These are phyloP conservation scores for Drepana arcuata DNA, from an alignment of 1,140 invertebrate species.

Conservation along the genomic window DNA sequence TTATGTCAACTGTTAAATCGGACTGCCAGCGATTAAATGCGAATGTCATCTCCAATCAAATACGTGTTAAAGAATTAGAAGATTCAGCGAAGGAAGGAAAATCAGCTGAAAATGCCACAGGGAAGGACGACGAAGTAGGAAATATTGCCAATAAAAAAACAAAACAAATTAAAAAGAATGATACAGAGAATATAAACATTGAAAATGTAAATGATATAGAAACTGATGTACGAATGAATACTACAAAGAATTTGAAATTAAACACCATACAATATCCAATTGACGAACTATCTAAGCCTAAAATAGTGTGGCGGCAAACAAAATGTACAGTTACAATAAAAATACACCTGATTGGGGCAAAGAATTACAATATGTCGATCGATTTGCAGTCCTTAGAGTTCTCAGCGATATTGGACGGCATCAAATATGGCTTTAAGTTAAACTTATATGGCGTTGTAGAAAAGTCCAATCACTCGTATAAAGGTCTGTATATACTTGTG, in stretches of 20 bases:
- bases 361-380: conserved; percentile 36
- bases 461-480: conserved; percentile 31
- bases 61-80: no score
- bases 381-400: conserved; percentile 31
- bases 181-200: background rate
- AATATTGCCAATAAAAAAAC: no score
- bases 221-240: background rate
- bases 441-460: conserved; percentile 37
- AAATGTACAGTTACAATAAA: conserved; percentile 33
- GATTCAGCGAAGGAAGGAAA: no score
- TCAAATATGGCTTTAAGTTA: conserved; percentile 37
- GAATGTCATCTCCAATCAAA: no score
- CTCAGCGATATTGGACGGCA: conserved; percentile 20
- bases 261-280: conserved; percentile 1
- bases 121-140: conserved; percentile 1
- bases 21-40: no score
- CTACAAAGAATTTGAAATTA: background rate
- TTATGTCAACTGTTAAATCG: no score
- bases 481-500: conserved; percentile 42
- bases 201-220: background rate
- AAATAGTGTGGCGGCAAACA: conserved; percentile 46
- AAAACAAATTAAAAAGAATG: background rate
- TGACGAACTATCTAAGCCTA: conserved; percentile 28
- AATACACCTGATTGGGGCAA: conserved; percentile 39
- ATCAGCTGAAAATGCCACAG: conserved; percentile 1